A percentile compares a stretch with the other conserved stretches of the same genome.
phyloP scores from a whole-genome alignment of 2,888 invertebrate species.

The Cosmopolites sordidus region DNA sequence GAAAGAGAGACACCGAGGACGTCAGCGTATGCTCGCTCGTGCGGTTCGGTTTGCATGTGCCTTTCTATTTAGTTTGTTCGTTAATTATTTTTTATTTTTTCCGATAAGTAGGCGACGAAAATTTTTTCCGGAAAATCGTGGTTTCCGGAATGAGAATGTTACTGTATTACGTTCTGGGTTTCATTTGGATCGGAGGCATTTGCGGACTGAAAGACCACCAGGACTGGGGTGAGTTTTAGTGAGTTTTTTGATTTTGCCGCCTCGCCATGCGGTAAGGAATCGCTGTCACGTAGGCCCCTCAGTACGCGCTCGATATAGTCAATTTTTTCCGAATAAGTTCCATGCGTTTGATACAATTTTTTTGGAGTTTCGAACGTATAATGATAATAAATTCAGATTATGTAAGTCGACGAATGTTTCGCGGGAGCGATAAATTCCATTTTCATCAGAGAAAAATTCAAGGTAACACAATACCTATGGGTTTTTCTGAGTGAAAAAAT shows the following conservation, averaged over 20 bases:
- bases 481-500: too few species aligned
- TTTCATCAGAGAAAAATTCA: too few species aligned
- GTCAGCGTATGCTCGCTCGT: slow-evolving; percentile 18
- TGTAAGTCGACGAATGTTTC: too few species aligned
- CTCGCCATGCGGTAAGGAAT: slow-evolving; percentile 34
- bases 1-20: slow-evolving; percentile 3
- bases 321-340: slow-evolving; percentile 4
- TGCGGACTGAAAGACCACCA: slow-evolving; percentile 29
- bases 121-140: too few species aligned
- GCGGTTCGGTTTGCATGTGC: slow-evolving; percentile 19
- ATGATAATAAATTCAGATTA: too few species aligned
- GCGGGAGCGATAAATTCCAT: too few species aligned
- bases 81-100: background rate
- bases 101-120: background rate
- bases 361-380: too few species aligned
- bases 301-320: slow-evolving; percentile 15
- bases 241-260: slow-evolving; percentile 29
- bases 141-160: slow-evolving; percentile 32
- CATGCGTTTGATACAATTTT: too few species aligned
- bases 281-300: slow-evolving; percentile 35
- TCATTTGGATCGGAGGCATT: slow-evolving; percentile 22
- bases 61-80: slow-evolving; percentile 13
- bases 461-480: too few species aligned
- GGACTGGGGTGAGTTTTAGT: slow-evolving; percentile 41
- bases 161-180: slow-evolving; percentile 32